phyloP scores from a whole-genome alignment of 1,140 invertebrate species.

The Sipha flava region DNA sequence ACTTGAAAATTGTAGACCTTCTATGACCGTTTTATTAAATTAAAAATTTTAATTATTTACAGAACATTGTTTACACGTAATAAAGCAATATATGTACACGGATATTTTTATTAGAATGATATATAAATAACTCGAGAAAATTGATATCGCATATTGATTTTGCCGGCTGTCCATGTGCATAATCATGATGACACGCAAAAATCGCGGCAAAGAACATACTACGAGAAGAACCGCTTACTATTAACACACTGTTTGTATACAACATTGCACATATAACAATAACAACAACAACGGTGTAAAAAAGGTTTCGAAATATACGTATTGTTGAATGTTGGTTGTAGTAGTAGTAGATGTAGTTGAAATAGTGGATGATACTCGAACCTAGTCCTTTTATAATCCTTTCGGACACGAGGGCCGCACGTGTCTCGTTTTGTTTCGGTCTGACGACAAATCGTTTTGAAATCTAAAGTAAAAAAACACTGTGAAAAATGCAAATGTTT shows the following conservation, averaged over 20 bases:
- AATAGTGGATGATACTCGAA: not conserved
- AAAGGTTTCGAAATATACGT: not conserved
- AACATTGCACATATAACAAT: slow-evolving; percentile 9
- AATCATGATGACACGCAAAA: no score
- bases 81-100: no score
- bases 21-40: no score
- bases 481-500: slow-evolving; percentile 28
- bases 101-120: no score
- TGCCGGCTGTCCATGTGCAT: no score
- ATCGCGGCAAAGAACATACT: not conserved
- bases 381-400: slow-evolving; percentile 20
- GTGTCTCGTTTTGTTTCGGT: slow-evolving; percentile 29
- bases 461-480: not conserved
- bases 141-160: no score
- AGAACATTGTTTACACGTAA: no score
- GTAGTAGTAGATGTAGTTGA: no score
- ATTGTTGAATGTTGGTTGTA: no score
- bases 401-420: not conserved
- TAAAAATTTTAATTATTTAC: no score
- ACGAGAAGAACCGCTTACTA: not conserved
- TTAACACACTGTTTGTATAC: not conserved
- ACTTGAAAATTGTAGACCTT: no score
- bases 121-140: no score
- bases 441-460: slow-evolving; percentile 9
- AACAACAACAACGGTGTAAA: not conserved